Evolutionary conservation across 1,140 invertebrate genomes (phyloP), one percentile per base, ranked within the genome.

Genomic region (Drosophila pectinifera): DNA sequence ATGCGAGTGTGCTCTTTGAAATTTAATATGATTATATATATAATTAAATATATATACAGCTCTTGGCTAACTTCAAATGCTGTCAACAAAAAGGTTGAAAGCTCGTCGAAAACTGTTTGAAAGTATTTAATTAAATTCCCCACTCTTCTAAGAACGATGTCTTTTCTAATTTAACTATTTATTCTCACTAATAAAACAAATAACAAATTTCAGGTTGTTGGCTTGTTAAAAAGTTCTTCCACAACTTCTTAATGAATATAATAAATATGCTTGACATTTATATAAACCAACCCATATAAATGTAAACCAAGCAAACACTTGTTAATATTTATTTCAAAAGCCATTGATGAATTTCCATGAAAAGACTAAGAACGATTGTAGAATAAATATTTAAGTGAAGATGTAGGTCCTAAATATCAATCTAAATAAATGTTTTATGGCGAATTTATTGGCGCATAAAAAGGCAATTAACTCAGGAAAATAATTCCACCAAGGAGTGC

Each of bases 381-480:
- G 5, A 20, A 26, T 57, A 24, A n/a, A 57, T 56, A 57, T 39
- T n/a, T 57, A 24, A 56, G 26, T 13, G 1, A 28, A 62, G 11
- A 57, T 31, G 3, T 28, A 56, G 24, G 2, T 13, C 18, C 7
- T 18, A 3, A 22, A 42, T 36, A 63, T 68, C 18, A 64, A 49
- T 31, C 58, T 31, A 49, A 20, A 14, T 18, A 48, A 63, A 67
- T 67, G 8, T 62, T 65, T 46, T 61, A 65, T 65, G 38, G 16
- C 43, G 5, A 65, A 68, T 65, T 68, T 68, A 68, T 65, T 51
- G 64, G 16, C 51, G 53, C 59, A 65, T 65, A 65, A 68, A 68
- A 68, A 51, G 36, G 46, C 62, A 65, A 51, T 53, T 43, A 68
- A n/a, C n/a, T n/a, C n/a, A n/a, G n/a, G n/a, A n/a, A n/a, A n/a